phyloP scores from a whole-genome alignment of 1,140 invertebrate genomes.

The Daktulosphaira vitifoliae region DNA sequence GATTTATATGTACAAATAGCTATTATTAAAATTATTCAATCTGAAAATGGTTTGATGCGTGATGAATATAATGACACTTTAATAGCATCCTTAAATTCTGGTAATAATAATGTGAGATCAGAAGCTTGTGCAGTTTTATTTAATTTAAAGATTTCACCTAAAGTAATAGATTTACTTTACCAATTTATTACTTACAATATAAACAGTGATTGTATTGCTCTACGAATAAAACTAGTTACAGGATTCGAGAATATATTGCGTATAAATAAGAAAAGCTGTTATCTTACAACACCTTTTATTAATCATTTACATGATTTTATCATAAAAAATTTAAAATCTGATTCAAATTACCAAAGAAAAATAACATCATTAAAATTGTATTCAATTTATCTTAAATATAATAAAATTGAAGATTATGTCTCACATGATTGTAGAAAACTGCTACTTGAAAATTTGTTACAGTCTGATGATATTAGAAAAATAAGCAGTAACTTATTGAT shows the following conservation, averaged over 20 bases:
- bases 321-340: conserved; percentile 46
- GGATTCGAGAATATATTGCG: conserved; percentile 13
- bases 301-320: conserved; percentile 44
- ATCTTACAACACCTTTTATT: background rate
- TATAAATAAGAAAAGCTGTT: background rate
- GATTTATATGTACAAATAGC: conserved; percentile 28
- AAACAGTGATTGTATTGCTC: background rate
- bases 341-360: conserved; percentile 50
- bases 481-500: conserved; percentile 44
- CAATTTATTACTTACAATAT: conserved; percentile 18
- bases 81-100: background rate
- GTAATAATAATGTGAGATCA: conserved; percentile 11
- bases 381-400: conserved; percentile 40
- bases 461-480: conserved; percentile 45
- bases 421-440: conserved; percentile 12
- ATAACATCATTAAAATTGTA: conserved; percentile 46
- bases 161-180: background rate
- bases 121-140: conserved; percentile 1
- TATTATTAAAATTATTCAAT: conserved; percentile 5
- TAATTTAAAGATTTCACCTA: conserved; percentile 1
- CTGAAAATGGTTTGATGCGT: background rate
- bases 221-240: conserved; percentile 3
- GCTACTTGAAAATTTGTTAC: conserved; percentile 21
- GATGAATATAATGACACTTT: conserved; percentile 8
- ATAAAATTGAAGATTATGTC: conserved; percentile 8